A percentile compares a stretch with the other conserved stretches of the same genome.
These are phyloP conservation scores for Myanophis thanlyinensis DNA, from an alignment of 2,113 vertebrate species.

Conservation along the genomic window DNA sequence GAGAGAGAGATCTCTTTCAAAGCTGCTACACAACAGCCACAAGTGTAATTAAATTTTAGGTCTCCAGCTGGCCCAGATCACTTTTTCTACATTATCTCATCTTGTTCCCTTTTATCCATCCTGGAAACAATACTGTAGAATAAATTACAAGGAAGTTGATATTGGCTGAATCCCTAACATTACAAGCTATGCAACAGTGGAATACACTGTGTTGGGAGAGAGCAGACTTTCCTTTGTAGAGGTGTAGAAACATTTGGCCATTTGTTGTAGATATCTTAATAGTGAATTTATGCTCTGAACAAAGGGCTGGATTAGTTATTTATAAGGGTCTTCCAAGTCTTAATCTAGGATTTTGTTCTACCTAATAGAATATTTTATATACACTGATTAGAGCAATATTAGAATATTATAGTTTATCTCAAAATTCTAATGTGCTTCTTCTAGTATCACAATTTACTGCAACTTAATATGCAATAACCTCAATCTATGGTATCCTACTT, in stretches of 20 bases:
- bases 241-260: neutral
- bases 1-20: neutral
- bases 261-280: neutral
- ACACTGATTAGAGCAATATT: neutral
- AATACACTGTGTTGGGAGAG: neutral
- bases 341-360: neutral
- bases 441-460: neutral
- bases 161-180: neutral
- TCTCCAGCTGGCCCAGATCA: neutral
- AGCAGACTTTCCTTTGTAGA: neutral
- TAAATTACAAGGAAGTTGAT: neutral
- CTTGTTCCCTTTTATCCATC: neutral
- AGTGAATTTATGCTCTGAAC: neutral
- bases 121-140: neutral
- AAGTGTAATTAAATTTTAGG: neutral
- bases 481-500: neutral
- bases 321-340: neutral
- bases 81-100: neutral
- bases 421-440: neutral
- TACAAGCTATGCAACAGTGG: neutral
- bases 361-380: neutral
- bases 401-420: neutral
- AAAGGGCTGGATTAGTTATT: neutral
- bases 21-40: neutral
- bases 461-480: neutral